A percentile compares a stretch with the other conserved stretches of the same genome.
Evolutionary conservation across 1,140 invertebrate genomes (phyloP).

Genomic region (Colletes latitarsis): DNA sequence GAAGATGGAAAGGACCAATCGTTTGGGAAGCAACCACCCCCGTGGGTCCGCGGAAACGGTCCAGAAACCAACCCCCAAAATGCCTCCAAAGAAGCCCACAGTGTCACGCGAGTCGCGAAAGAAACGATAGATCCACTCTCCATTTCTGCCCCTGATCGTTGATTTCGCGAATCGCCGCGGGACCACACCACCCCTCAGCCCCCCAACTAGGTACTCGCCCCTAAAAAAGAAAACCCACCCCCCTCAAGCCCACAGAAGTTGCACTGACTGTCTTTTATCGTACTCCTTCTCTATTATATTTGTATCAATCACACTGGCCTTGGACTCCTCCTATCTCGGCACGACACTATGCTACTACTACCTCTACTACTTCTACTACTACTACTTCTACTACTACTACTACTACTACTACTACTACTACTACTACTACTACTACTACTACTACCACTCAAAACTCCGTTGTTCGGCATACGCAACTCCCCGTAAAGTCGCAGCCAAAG

Average conservation of each 20-base stretch:
- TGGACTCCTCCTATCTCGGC: conserved; percentile 82
- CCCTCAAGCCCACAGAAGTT: conserved; percentile 65
- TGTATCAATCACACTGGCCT: conserved; percentile 82
- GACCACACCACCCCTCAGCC: not conserved
- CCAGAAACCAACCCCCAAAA: too few species aligned
- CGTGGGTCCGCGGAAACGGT: not conserved
- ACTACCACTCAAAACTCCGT: conserved; percentile 81
- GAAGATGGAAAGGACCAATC: not conserved
- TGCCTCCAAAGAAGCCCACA: too few species aligned
- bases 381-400: conserved; percentile 70
- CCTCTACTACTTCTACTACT: conserved; percentile 76
- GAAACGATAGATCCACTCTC: too few species aligned
- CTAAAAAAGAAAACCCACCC: conserved; percentile 17
- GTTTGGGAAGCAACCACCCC: conserved; percentile 7
- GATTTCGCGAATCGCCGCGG: conserved; percentile 24
- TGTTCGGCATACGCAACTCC: conserved; percentile 79
- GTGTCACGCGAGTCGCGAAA: too few species aligned
- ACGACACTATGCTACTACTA: conserved; percentile 81
- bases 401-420: conserved; percentile 76
- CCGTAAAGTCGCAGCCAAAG: conserved; percentile 82
- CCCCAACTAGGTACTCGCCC: not conserved
- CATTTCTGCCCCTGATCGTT: not conserved
- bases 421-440: conserved; percentile 73
- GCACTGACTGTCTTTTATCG: conserved; percentile 81
- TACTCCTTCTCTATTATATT: conserved; percentile 82